Percentiles rank a stretch among this genome's conserved stretches.
Evolutionary conservation across 2,113 vertebrate genomes (phyloP).

Genomic region (Sterna hirundo): DNA sequence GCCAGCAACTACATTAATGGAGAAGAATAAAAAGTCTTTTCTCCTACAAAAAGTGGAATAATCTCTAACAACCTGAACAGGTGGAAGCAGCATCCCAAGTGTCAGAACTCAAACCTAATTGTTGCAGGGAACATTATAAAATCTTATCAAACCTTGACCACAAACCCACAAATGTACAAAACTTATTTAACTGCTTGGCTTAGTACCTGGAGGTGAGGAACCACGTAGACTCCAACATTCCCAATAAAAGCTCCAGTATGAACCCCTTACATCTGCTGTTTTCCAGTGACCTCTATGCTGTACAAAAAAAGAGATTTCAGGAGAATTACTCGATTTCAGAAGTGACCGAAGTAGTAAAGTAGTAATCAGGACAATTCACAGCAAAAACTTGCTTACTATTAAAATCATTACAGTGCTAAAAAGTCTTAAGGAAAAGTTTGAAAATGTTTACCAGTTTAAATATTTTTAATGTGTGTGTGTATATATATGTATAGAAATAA

Average conservation of each 20-base stretch:
- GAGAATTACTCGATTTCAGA: neutral
- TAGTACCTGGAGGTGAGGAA: neutral
- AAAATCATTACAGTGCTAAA: neutral
- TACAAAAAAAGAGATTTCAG: neutral
- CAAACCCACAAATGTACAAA: neutral
- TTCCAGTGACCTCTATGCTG: rapidly evolving
- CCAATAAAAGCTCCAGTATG: rapidly evolving
- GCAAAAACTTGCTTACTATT: neutral
- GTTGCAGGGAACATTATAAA: neutral
- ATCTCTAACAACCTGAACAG: neutral
- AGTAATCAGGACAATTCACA: neutral
- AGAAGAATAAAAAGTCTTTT: neutral
- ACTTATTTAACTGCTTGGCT: neutral
- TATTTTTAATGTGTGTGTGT: neutral
- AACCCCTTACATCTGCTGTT: neutral
- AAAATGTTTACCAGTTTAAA: neutral
- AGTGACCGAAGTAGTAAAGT: neutral
- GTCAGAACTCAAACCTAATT: neutral
- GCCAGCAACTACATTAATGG: neutral
- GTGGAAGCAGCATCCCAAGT: neutral
- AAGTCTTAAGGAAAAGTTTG: neutral
- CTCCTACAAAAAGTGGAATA: neutral
- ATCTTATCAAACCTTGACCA: neutral
- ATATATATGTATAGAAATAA: neutral
- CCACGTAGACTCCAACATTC: rapidly evolving